A percentile compares a stretch with the other conserved stretches of the same genome.
Conservation (phyloP, 2,888 invertebrate genomes). For the Cinara cedri region DNA sequence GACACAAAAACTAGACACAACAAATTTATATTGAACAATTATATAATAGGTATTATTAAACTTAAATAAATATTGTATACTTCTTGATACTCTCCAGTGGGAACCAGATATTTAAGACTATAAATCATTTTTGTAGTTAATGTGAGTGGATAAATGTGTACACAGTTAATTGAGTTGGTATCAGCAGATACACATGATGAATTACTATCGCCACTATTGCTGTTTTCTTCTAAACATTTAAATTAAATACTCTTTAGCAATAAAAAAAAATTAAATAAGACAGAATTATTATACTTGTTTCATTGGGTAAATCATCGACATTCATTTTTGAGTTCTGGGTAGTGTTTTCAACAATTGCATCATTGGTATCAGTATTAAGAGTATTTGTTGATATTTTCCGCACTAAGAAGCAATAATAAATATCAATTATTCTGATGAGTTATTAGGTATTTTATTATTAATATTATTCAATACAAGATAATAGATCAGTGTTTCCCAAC, state of each 20-base stretch:
- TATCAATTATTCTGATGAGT: neutral
- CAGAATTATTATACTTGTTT: neutral
- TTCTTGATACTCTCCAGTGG: constrained; percentile 98
- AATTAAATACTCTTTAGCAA: neutral
- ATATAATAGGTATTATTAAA: neutral
- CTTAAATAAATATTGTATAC: constrained; percentile 63
- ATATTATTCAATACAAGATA: no score
- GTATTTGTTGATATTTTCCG: no score
- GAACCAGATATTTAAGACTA: constrained; percentile 90
- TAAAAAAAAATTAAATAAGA: no score
- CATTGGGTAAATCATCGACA: neutral
- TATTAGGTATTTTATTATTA: no score
- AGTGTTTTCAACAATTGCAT: neutral
- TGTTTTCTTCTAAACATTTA: constrained; percentile 38
- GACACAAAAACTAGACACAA: constrained; percentile 76
- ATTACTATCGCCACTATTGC: constrained; percentile 71
- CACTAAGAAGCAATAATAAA: constrained; percentile 4
- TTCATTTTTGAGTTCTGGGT: neutral
- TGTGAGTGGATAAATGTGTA: constrained; percentile 88
- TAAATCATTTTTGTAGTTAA: constrained; percentile 89
- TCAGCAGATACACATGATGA: constrained; percentile 92
- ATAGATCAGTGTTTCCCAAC: no score
- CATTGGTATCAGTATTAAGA: neutral
- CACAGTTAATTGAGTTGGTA: constrained; percentile 84
- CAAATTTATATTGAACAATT: constrained; percentile 13